Percentiles rank a stretch among this genome's conserved stretches.
Conservation (phyloP, 2,888 invertebrate species). For the Eugnorisma glareosa region DNA sequence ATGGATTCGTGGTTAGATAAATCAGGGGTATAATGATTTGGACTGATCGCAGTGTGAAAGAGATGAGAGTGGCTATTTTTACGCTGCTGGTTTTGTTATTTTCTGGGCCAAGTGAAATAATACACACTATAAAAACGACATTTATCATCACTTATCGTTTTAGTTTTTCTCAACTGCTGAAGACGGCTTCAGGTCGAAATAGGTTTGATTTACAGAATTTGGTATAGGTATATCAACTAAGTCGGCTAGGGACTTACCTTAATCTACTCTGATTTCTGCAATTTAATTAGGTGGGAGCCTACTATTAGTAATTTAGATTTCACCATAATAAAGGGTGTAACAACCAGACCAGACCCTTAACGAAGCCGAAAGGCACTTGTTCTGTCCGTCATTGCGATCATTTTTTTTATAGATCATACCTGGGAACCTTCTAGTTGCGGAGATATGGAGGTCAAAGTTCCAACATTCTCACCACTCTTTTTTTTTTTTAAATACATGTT, state of each 20-base stretch:
- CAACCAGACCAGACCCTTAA: no score
- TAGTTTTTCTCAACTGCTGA: neutral
- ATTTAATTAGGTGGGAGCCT: neutral
- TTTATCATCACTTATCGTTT: neutral
- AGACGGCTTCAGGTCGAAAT: neutral
- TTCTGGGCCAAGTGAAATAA: neutral
- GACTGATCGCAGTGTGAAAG: slow-evolving; percentile 58
- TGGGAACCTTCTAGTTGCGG: no score
- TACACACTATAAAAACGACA: neutral
- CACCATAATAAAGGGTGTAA: no score
- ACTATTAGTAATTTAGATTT: neutral
- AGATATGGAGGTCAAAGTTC: no score
- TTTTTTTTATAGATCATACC: no score
- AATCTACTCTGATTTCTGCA: neutral
- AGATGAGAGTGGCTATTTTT: slow-evolving; percentile 30
- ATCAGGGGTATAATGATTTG: slow-evolving; percentile 73
- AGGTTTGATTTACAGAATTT: neutral
- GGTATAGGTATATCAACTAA: neutral
- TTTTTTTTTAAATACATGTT: no score
- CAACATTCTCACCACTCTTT: no score
- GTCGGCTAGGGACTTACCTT: neutral
- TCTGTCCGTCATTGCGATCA: no score
- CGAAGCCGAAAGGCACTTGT: no score
- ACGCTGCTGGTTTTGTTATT: neutral
- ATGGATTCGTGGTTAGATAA: slow-evolving; percentile 80